Evolutionary conservation across 2,113 vertebrate genomes (phyloP), one percentile per base, ranked within the genome.

Genomic region (Thomomys bottae): DNA sequence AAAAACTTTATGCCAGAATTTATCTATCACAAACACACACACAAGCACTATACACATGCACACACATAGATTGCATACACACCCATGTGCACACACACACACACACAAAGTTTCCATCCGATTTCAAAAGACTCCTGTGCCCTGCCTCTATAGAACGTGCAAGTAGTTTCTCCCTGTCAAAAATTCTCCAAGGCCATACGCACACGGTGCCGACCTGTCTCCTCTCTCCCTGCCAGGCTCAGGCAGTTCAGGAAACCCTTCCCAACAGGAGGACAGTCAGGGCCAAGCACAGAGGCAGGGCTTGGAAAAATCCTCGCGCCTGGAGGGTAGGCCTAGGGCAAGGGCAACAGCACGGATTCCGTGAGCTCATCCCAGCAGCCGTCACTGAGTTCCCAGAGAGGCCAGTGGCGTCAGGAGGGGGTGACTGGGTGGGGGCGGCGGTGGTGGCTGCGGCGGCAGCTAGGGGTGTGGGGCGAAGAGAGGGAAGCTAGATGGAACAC

Each of bases 311-410:
- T 93, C 96, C 84, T 93, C 17, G 11, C 26, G 32, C 64, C 21
- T 32, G 64, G 88, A 95, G 86, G 85, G 95, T 92, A 90, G 94
- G 90, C 93, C 71, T 84, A 54, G 90, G 94, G 94, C 94, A 96
- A 78, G 88, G 90, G 84, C 86, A 7, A 90, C 93, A 87, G 92
- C 63, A 94, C 5, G 82, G 94, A 96, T 96, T 94, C 96, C 57
- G 88, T 97, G 96, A 97, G 96, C 96, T 96, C 96, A 97, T 95
- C 95, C 70, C 83, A 4, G 72, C 92, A 90, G 93, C 93, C 95
- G 42, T 95, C 96, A 94, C 93, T 88, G 90, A 78, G 94, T 94
- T 96, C 95, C 92, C 96, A 96, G 92, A 94, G 95, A 96, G 93
- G 79, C 95, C 61, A 36, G 90, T 95, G 95, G 96, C 93, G 95